Evolutionary conservation across 2,888 invertebrate genomes (phyloP).

Genomic region (Callyntrura guangdongensis): DNA sequence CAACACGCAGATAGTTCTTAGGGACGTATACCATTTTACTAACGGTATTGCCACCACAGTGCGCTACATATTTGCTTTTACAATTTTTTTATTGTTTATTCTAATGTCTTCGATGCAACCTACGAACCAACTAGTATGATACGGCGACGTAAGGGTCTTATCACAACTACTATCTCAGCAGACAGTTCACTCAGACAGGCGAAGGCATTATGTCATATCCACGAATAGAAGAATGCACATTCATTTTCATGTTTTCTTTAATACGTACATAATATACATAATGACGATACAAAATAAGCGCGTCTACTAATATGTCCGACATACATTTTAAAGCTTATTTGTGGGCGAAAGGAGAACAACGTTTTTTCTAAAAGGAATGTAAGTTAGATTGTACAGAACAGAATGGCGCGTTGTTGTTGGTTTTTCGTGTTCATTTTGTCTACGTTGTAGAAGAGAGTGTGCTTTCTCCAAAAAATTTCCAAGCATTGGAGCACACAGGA

Average conservation of each 20-base stretch:
- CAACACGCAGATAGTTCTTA: too few relatives aligned
- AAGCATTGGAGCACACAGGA: background rate
- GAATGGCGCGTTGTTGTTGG: background rate
- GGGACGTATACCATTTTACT: background rate
- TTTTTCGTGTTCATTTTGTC: background rate
- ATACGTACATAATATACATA: constrained; percentile 49
- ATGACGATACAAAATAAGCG: constrained; percentile 16
- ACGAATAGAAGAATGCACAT: constrained; percentile 76
- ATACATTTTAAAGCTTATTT: constrained; percentile 48
- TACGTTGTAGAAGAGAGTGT: constrained; percentile 35
- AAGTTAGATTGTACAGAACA: background rate
- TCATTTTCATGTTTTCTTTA: constrained; percentile 72
- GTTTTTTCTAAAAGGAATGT: constrained; percentile 51
- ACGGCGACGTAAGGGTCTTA: constrained; percentile 32
- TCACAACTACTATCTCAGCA: constrained; percentile 13
- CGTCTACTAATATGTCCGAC: constrained; percentile 43
- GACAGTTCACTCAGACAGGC: constrained; percentile 20
- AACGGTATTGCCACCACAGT: background rate
- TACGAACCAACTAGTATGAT: background rate
- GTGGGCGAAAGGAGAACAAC: constrained; percentile 77
- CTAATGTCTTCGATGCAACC: background rate
- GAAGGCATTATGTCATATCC: constrained; percentile 78
- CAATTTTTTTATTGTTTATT: background rate
- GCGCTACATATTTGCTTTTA: background rate
- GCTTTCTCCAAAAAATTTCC: constrained; percentile 67